A percentile compares a stretch with the other conserved stretches of the same genome.
Evolutionary conservation across 1,140 invertebrate genomes (phyloP).

Genomic region (Drosophila seguyi): DNA sequence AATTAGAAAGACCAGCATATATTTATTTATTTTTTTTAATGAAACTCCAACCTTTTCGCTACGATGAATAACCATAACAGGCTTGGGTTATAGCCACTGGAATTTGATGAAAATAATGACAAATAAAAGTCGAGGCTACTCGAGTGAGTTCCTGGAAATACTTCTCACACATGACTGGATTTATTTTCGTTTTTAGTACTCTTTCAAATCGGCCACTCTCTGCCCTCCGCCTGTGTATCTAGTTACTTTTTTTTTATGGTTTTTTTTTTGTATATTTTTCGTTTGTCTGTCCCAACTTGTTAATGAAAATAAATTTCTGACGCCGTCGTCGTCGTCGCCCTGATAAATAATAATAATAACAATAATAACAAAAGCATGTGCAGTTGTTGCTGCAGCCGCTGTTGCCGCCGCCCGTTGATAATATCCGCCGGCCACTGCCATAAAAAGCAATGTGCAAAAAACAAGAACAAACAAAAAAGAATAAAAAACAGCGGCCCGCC

Average conservation of each 20-base stretch:
- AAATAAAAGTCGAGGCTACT: conserved; percentile 24
- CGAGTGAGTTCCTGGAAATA: conserved; percentile 16
- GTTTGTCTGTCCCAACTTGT: conserved; percentile 58
- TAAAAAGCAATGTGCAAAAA: conserved; percentile 63
- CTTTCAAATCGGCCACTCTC: background rate
- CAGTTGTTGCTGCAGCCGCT: conserved; percentile 31
- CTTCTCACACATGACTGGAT: conserved; percentile 30
- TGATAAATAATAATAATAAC: conserved; percentile 77
- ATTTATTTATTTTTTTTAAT: background rate
- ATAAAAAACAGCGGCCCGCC: background rate
- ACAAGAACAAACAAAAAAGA: conserved; percentile 21
- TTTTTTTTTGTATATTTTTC: conserved; percentile 21
- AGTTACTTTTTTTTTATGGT: conserved; percentile 14
- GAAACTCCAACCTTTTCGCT: background rate
- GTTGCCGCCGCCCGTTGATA: conserved; percentile 43
- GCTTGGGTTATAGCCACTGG: background rate
- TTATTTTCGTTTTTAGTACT: conserved; percentile 35
- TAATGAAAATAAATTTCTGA: conserved; percentile 79
- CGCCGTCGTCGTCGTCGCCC: conserved; percentile 43
- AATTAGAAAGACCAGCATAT: background rate
- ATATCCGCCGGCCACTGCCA: conserved; percentile 70
- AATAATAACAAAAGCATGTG: conserved; percentile 55
- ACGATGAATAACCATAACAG: conserved; percentile 7
- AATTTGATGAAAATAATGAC: conserved; percentile 27
- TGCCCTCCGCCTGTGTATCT: conserved; percentile 1